Evolutionary conservation across 2,113 vertebrate genomes (phyloP), one percentile per base, ranked within the genome.

Genomic region (Rhea americana): DNA sequence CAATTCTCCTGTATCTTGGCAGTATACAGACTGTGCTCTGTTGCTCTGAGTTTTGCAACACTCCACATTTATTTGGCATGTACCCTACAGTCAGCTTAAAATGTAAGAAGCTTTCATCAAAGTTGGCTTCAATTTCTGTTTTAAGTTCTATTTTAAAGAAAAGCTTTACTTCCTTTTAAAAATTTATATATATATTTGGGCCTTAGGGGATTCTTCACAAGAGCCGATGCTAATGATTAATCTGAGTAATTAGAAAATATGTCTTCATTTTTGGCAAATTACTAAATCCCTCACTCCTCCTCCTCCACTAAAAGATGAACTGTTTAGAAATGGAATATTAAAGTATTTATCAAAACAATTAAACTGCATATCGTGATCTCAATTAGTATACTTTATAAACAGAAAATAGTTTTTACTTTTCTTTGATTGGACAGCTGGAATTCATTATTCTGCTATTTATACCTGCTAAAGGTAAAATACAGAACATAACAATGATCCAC

Each of bases 131-230:
- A 41, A 71, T 82, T 77, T 87, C 62, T 91, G n/a, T 17, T 80
- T 91, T 71, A 92, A 91, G 53, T 79, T 93, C 35, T 91, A 79
- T 94, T 94, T 94, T 50, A 93, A 70, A 93, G 66, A 86, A 93
- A 73, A 93, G 22, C 6, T 90, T 86, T 81, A 84, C 32, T 90
- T 95, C 56, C 43, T 82, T 81, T 77, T 70, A 1, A 10, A 82
- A 78, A 48, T 53, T 45, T 76, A n/a, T 30, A 74, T 62, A 83
- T 62, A 75, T 89, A 61, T 85, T 51, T 91, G 5, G 91, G 73
- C 85, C 90, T 88, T 41, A 45, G 48, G 88, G 79, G 35, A 66
- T 51, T 85, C 81, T 90, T 89, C 88, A 39, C 66, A 82, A 91
- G 53, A 30, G 61, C 24, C 68, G 48, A 39, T 82, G 30, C 9